Evolutionary conservation across 1,140 invertebrate genomes (phyloP).

Genomic region (Trypoxylus dichotomus): DNA sequence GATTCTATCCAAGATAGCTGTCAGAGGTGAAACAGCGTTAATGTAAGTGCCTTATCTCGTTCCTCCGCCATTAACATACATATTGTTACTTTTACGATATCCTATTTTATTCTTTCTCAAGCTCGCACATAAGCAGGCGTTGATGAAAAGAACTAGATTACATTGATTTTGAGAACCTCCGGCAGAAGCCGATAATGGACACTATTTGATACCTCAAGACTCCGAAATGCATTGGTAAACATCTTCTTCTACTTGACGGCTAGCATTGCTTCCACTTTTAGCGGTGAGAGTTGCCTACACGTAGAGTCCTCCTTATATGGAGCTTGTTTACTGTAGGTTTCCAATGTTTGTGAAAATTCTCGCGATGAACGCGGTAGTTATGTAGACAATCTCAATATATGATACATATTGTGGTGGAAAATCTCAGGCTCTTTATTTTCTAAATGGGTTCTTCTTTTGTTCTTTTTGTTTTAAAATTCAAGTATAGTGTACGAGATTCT

Average conservation of each 20-base stretch:
- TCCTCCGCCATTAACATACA: constrained; percentile 8
- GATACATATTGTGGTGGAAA: too few relatives aligned
- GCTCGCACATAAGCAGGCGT: background rate
- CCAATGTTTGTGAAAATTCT: background rate
- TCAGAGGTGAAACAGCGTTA: background rate
- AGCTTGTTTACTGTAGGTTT: background rate
- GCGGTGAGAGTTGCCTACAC: background rate
- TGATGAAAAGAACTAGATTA: background rate
- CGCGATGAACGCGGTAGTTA: background rate
- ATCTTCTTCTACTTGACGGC: background rate
- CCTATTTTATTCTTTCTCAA: background rate
- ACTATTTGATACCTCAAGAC: background rate
- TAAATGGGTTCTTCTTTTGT: too few relatives aligned
- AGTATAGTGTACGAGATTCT: too few relatives aligned
- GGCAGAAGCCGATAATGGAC: background rate
- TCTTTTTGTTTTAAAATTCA: too few relatives aligned
- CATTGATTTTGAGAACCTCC: background rate
- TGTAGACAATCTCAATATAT: background rate
- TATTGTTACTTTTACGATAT: constrained; percentile 6
- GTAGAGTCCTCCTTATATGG: background rate
- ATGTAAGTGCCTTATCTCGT: background rate
- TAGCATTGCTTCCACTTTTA: background rate
- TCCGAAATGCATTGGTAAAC: background rate
- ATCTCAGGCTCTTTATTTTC: too few relatives aligned
- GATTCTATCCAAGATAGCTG: background rate